Evolutionary conservation across 2,888 invertebrate species (phyloP).

Genomic region (Acholoe squamosa): DNA sequence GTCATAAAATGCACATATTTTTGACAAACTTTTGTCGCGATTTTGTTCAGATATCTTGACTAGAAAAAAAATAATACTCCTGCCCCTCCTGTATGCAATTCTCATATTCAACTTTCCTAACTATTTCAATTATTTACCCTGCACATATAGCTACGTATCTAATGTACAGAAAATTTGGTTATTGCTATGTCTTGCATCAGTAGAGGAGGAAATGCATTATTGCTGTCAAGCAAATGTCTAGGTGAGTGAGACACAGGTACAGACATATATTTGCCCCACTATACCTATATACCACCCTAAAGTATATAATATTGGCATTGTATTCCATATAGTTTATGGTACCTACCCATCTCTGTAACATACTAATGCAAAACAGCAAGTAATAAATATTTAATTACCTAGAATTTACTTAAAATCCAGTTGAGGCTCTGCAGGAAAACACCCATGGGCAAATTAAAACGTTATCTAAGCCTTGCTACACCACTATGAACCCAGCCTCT

Average conservation of each 20-base stretch:
- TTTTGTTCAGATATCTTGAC: too few relatives aligned
- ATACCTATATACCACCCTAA: neutral
- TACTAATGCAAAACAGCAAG: neutral
- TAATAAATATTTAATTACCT: neutral
- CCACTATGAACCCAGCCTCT: neutral
- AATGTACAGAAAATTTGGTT: too few relatives aligned
- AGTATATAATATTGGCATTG: neutral
- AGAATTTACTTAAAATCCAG: neutral
- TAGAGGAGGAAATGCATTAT: too few relatives aligned
- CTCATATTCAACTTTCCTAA: too few relatives aligned
- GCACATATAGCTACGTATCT: too few relatives aligned
- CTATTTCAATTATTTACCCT: too few relatives aligned
- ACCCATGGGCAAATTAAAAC: neutral
- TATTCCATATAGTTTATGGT: neutral
- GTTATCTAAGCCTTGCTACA: neutral
- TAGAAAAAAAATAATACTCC: too few relatives aligned
- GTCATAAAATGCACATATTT: too few relatives aligned
- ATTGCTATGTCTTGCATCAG: too few relatives aligned
- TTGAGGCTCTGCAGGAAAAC: neutral
- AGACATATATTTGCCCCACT: neutral
- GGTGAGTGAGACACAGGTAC: neutral
- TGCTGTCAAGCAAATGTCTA: too few relatives aligned
- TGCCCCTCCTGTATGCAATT: too few relatives aligned
- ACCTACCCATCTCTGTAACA: neutral
- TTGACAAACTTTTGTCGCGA: too few relatives aligned